Conservation (phyloP, 2,888 invertebrate species). For the Leptinotarsa haldemani region DNA sequence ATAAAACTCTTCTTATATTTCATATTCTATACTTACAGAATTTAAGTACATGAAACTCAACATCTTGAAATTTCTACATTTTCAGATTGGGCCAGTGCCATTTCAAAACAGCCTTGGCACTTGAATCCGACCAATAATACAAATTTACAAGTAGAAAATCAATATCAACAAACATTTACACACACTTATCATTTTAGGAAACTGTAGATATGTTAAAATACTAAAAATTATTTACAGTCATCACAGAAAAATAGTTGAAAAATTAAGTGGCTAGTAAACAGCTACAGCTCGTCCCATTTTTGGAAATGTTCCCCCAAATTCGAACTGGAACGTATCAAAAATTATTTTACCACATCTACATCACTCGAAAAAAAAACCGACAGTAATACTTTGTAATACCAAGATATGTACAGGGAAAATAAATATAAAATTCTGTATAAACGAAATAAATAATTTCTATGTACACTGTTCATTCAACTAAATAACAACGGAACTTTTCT, state of each 20-base stretch:
- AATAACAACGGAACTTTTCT: conserved; percentile 44
- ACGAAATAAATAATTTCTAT: conserved; percentile 54
- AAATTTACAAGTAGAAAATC: conserved; percentile 56
- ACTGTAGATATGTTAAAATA: conserved; percentile 53
- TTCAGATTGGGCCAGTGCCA: conserved; percentile 37
- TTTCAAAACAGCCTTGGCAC: conserved; percentile 14
- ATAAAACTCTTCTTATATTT: conserved; percentile 25
- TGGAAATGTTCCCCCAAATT: conserved; percentile 9
- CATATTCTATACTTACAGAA: conserved; percentile 47
- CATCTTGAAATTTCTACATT: conserved; percentile 50
- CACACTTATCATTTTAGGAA: conserved; percentile 38
- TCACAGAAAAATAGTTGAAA: conserved; percentile 52
- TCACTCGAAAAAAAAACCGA: conserved; percentile 31
- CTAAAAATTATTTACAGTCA: conserved; percentile 52
- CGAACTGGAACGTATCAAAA: conserved; percentile 20
- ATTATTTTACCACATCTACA: conserved; percentile 44
- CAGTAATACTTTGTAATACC: conserved; percentile 46
- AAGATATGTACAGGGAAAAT: conserved; percentile 55
- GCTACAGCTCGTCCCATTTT: background rate
- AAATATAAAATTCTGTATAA: conserved; percentile 52
- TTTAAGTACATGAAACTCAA: conserved; percentile 55
- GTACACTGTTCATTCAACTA: conserved; percentile 49
- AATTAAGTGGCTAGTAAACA: conserved; percentile 14
- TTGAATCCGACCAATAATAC: conserved; percentile 37
- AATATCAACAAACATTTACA: conserved; percentile 50